phyloP scores from a whole-genome alignment of 2,797 vertebrate species.

The Silurus aristotelis region DNA sequence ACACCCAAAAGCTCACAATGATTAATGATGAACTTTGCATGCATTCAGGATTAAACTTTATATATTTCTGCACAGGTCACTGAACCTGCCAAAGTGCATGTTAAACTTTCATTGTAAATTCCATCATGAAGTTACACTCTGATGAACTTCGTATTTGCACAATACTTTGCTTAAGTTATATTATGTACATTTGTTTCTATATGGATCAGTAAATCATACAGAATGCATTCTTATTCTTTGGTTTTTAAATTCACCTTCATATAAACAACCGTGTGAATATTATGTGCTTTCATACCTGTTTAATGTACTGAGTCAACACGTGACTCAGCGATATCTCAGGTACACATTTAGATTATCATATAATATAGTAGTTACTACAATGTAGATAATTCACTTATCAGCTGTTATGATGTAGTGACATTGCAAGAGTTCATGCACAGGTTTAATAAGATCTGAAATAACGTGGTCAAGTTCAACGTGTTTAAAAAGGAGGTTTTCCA shows the following conservation, averaged over 20 bases:
- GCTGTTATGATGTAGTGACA: not conserved
- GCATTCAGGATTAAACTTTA: not conserved
- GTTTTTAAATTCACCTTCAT: not conserved
- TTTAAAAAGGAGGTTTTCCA: not conserved
- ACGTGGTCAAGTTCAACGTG: not conserved
- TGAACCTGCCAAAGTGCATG: not conserved
- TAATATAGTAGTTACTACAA: not conserved
- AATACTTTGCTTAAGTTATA: not conserved
- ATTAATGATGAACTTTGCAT: slow-evolving; percentile 5
- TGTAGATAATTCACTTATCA: not conserved
- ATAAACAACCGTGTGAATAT: not conserved
- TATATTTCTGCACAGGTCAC: not conserved
- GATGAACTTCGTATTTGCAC: not conserved
- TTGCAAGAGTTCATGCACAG: not conserved
- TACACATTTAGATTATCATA: not conserved
- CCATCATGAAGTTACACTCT: not conserved
- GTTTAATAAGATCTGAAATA: not conserved
- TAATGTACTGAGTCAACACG: slow-evolving; percentile 23
- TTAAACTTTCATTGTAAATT: slow-evolving; percentile 1
- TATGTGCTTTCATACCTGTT: not conserved
- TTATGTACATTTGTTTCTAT: not conserved
- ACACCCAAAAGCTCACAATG: slow-evolving; percentile 1
- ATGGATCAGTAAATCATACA: not conserved
- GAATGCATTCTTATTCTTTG: not conserved
- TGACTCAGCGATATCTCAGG: not conserved